Base-by-base conservation (phyloP, 2,113 vertebrate genomes). In the Rhinichthys klamathensis region DNA sequence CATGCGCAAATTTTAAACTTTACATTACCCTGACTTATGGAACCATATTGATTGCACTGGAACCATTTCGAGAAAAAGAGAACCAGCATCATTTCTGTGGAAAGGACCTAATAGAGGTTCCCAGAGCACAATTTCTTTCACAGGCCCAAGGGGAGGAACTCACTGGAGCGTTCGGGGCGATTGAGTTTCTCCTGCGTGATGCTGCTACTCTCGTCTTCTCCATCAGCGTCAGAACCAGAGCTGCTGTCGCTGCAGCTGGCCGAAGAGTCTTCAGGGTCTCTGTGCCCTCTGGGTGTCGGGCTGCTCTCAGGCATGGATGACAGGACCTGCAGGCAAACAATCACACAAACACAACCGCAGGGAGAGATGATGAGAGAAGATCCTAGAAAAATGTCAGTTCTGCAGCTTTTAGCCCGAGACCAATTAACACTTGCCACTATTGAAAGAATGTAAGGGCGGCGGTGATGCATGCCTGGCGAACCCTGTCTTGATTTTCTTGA, bases 221-320 rank as follows among this genome's bases (percentile, higher is more conserved):
- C 92, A 18, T 96, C 96, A 0, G 95, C 96, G 0, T 95, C 95
- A 0, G 96, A 96, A 13, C 95, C 96, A 18, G 94, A 92, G 91
- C 95, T 95, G 88, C 92, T 92, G 7, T 96, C 95, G 9, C 95
- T 95, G 2, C 90, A 95, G 44, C 96, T 98, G 91, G 95, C 96
- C 49, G 94, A 94, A 12, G 95, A 97, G 83, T 87, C 88, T 25
- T 90, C 93, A 63, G 79, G 83, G 79, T 91, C 92, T 80, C 89
- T 95, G 16, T 92, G 93, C 65, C 94, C 96, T 89, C 93, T 96
- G 73, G 93, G 84, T 7, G 92, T 92, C 82, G 97, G 96, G n/a
- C 94, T 91, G 87, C 95, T 96, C 90, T 99, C 97, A 13, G 98
- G 97, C 98, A 99, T 99, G 21, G 97, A 95, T 85, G 90, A 97